These are phyloP conservation scores for Terrapene triunguis DNA, from an alignment of 2,113 vertebrate genomes.

Conservation along the genomic window DNA sequence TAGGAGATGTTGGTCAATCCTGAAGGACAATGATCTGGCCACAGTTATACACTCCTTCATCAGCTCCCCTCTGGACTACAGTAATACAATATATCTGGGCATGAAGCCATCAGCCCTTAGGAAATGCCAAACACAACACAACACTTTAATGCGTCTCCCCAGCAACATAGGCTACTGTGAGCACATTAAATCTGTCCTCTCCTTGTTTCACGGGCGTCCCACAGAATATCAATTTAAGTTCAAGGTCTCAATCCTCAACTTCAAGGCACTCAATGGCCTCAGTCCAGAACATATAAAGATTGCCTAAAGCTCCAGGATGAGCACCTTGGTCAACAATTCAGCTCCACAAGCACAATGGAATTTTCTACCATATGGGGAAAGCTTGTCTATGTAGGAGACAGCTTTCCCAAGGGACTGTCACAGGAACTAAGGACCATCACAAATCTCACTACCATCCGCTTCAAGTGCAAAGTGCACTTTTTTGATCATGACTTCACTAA, in stretches of 20 bases:
- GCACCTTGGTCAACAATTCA: accelerated
- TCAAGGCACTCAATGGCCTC: accelerated
- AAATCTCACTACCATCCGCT: accelerated
- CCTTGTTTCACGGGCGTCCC: accelerated
- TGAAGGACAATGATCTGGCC: accelerated
- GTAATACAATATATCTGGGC: accelerated
- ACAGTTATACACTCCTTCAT: background rate
- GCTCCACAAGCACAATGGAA: accelerated
- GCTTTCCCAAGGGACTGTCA: background rate
- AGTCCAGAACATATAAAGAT: background rate
- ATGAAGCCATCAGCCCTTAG: background rate
- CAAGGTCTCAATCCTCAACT: background rate
- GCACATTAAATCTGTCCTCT: accelerated
- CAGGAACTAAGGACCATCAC: too few species aligned
- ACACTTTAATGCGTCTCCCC: background rate
- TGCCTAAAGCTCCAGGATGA: accelerated
- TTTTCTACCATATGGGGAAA: background rate
- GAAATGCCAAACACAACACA: accelerated
- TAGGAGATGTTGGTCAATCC: accelerated
- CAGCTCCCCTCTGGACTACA: background rate
- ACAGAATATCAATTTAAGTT: background rate
- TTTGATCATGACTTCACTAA: accelerated
- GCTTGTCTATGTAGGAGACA: background rate
- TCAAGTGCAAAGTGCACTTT: accelerated
- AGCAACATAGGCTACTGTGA: background rate